These are phyloP conservation scores for Panagrolaimus sp. DNA, from an alignment of 1,140 invertebrate species.

Conservation along the genomic window DNA sequence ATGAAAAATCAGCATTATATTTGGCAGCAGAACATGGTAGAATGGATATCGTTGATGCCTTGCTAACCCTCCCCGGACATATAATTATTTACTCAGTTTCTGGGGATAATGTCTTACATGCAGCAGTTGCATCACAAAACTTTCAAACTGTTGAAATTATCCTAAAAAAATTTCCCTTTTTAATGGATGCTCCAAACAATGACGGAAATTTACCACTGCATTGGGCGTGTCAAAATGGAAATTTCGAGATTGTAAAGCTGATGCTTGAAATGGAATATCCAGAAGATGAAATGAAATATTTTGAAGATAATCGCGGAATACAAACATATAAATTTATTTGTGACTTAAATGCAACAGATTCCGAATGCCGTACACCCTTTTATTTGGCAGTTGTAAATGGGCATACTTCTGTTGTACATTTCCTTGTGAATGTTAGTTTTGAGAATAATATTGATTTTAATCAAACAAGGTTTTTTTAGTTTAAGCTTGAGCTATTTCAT, in stretches of 20 bases:
- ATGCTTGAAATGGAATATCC: slow-evolving; percentile 9
- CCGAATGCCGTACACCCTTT: slow-evolving; percentile 77
- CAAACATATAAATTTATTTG: slow-evolving; percentile 67
- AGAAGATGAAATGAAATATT: neutral
- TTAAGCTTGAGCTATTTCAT: slow-evolving; percentile 33
- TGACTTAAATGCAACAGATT: slow-evolving; percentile 81
- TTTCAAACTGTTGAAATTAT: slow-evolving; percentile 69
- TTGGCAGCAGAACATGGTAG: slow-evolving; percentile 64
- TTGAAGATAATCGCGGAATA: slow-evolving; percentile 15
- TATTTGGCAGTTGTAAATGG: slow-evolving; percentile 79
- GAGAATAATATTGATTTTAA: slow-evolving; percentile 65
- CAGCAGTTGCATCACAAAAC: slow-evolving; percentile 67
- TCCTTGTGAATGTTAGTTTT: slow-evolving; percentile 71
- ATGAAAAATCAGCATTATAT: slow-evolving; percentile 35
- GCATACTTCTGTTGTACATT: slow-evolving; percentile 73
- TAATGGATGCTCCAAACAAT: slow-evolving; percentile 72
- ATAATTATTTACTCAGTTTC: slow-evolving; percentile 78
- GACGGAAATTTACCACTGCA: slow-evolving; percentile 86
- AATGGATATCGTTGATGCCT: slow-evolving; percentile 70
- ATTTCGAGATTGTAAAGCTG: slow-evolving; percentile 61
- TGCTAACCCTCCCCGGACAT: slow-evolving; percentile 76
- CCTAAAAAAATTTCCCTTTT: slow-evolving; percentile 65
- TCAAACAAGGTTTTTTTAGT: slow-evolving; percentile 41
- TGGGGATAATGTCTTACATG: slow-evolving; percentile 83
- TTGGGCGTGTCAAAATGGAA: slow-evolving; percentile 80